phyloP scores from a whole-genome alignment of 2,888 invertebrate genomes.

The Idaea biselata region DNA sequence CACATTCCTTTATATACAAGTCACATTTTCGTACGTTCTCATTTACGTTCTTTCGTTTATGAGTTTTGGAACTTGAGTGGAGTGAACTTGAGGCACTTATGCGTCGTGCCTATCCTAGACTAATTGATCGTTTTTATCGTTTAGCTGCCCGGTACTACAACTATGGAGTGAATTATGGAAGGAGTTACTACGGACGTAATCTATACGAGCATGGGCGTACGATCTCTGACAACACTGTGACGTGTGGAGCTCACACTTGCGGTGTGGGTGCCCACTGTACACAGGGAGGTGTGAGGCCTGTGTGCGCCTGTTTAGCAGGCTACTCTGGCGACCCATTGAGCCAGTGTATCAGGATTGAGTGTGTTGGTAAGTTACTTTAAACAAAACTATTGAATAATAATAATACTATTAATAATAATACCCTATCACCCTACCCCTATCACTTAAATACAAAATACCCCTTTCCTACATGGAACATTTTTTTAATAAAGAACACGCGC shows the following conservation, averaged over 20 bases:
- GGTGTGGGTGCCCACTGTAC: conserved; percentile 86
- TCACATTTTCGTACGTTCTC: too few relatives aligned
- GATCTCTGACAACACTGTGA: conserved; percentile 68
- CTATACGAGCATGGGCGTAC: conserved; percentile 70
- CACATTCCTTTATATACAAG: too few relatives aligned
- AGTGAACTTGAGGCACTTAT: too few relatives aligned
- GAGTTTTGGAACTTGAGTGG: too few relatives aligned
- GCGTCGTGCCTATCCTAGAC: not conserved
- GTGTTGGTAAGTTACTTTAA: conserved; percentile 78
- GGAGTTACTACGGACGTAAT: conserved; percentile 57
- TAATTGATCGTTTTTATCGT: conserved; percentile 4
- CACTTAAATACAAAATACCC: too few relatives aligned
- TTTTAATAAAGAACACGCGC: too few relatives aligned
- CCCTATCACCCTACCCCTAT: too few relatives aligned
- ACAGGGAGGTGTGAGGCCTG: conserved; percentile 85
- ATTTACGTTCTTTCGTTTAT: too few relatives aligned
- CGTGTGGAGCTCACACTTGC: conserved; percentile 82
- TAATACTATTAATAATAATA: too few relatives aligned
- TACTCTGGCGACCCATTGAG: conserved; percentile 89
- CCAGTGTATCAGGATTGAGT: conserved; percentile 87
- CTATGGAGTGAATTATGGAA: conserved; percentile 39
- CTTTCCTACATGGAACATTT: too few relatives aligned
- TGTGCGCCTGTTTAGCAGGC: conserved; percentile 89
- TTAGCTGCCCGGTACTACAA: conserved; percentile 60
- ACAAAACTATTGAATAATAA: too few relatives aligned